Base-by-base conservation (phyloP, 2,113 vertebrate genomes). In the Cheilinus undulatus region DNA sequence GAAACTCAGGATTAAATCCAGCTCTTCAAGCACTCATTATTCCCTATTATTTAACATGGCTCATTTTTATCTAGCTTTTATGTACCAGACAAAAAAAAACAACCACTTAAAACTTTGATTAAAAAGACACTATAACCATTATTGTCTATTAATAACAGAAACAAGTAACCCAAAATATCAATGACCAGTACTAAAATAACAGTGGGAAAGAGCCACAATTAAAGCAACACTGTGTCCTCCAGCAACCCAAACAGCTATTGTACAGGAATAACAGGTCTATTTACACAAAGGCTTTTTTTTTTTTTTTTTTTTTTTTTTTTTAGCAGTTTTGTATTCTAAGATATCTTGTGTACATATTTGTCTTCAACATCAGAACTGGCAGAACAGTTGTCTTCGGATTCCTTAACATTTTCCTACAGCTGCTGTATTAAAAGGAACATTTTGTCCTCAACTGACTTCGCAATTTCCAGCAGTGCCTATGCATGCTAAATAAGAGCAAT, bases 41-140 rank as follows among this genome's bases (percentile, higher is more conserved):
- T 19, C 26, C 73, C 7, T 51, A 75, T 69, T 77, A 75, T 79
- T 85, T 48, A 76, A 73, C 59, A 69, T 42, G 32, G 13, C 14
- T 50, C 20, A 43, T 49, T 73, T 74, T 69, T 60, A 59, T 82
- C 7, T 54, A 28, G 54, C 53, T 32, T 58, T 62, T 38, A 24
- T 73, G 38, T 74, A 15, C 19, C 24, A 15, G 22, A 51, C 11
- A 51, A 5, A 42, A 3, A 42, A 42, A 17, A 4, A 6, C 15
- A 34, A 19, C 40, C 40, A 17, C 15, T 42, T 6, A 3, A 42
- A 17, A 42, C 7, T 19, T 19, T 14, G 19, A 42, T 6, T 6
- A 17, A 42, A 42, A 42, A 17, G 15, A 42, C 40, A 42, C 5
- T 19, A 7, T 19, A 6, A 7, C 19, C 14, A 3, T 42, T 17